These are phyloP conservation scores for Mormyrops boulengeri DNA, from an alignment of 2,797 vertebrate species.

Conservation along the genomic window DNA sequence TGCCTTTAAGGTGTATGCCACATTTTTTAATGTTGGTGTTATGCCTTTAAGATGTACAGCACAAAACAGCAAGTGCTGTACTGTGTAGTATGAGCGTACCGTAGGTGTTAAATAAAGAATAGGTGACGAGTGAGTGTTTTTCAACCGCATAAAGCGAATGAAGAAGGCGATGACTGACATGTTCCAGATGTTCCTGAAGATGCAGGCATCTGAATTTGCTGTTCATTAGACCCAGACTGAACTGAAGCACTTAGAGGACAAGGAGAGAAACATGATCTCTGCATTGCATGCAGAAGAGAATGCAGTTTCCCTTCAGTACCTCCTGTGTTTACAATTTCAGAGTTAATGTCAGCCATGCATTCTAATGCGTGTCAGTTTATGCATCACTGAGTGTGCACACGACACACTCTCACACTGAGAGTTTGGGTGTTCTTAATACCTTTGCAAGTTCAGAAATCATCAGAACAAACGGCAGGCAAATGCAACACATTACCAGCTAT, in stretches of 20 bases:
- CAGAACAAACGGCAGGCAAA: neutral
- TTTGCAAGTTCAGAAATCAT: slow-evolving; percentile 12
- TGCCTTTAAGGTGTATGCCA: slow-evolving; percentile 5
- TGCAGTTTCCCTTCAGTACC: slow-evolving; percentile 21
- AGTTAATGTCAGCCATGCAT: slow-evolving; percentile 49
- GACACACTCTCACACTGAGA: neutral
- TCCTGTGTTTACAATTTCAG: slow-evolving; percentile 43
- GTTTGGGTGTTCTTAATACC: neutral
- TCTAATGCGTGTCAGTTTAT: slow-evolving; percentile 37
- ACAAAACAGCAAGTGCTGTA: neutral
- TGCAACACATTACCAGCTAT: neutral
- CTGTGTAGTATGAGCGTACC: neutral
- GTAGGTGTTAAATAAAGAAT: slow-evolving; percentile 1
- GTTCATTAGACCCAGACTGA: neutral
- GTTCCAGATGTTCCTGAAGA: neutral
- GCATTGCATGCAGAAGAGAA: neutral
- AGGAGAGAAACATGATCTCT: neutral
- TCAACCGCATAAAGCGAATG: neutral
- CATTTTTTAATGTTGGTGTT: neutral
- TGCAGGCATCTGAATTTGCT: neutral
- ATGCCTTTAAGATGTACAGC: neutral
- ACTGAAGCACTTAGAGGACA: neutral
- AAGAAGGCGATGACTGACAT: neutral
- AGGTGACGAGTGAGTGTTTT: neutral
- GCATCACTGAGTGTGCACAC: neutral